A percentile compares a stretch with the other conserved stretches of the same genome.
phyloP scores from a whole-genome alignment of 2,113 vertebrate genomes.

The Anthoscopus minutus region DNA sequence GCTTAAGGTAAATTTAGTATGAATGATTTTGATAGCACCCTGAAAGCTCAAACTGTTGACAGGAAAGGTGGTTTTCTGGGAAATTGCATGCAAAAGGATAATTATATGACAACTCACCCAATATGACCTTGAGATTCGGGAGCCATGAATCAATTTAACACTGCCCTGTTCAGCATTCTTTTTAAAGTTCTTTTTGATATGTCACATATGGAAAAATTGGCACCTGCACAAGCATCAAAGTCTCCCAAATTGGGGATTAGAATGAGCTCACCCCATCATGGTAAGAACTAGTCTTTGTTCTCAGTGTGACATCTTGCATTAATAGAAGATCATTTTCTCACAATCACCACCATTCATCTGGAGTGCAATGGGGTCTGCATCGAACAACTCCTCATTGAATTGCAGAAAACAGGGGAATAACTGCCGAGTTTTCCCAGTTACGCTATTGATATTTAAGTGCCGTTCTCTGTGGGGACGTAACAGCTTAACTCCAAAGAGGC shows the following conservation, averaged over 20 bases:
- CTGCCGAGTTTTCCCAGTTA: constrained; percentile 71
- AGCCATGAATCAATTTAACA: constrained; percentile 10
- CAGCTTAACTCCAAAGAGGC: constrained; percentile 59
- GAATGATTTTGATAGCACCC: neutral
- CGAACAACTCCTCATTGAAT: constrained; percentile 79
- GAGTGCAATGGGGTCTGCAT: constrained; percentile 51
- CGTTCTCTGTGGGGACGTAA: constrained; percentile 41
- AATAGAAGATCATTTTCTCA: constrained; percentile 72
- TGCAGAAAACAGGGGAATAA: constrained; percentile 71
- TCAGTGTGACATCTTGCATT: constrained; percentile 65
- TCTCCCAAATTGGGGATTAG: constrained; percentile 54
- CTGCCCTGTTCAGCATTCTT: constrained; percentile 3
- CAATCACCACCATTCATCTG: constrained; percentile 80
- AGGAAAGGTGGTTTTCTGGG: neutral
- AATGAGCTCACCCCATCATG: constrained; percentile 76
- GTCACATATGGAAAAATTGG: constrained; percentile 56
- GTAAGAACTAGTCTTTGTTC: constrained; percentile 77
- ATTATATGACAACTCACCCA: constrained; percentile 24
- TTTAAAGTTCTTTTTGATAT: constrained; percentile 2
- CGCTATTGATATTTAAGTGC: constrained; percentile 72
- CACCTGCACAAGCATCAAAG: constrained; percentile 69
- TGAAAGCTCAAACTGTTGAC: neutral
- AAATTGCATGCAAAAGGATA: neutral
- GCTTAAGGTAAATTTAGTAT: neutral
- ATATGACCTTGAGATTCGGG: constrained; percentile 43